A percentile compares a stretch with the other conserved stretches of the same genome.
Evolutionary conservation across 2,888 invertebrate genomes (phyloP).

Genomic region (Drosophila flavopinicola): DNA sequence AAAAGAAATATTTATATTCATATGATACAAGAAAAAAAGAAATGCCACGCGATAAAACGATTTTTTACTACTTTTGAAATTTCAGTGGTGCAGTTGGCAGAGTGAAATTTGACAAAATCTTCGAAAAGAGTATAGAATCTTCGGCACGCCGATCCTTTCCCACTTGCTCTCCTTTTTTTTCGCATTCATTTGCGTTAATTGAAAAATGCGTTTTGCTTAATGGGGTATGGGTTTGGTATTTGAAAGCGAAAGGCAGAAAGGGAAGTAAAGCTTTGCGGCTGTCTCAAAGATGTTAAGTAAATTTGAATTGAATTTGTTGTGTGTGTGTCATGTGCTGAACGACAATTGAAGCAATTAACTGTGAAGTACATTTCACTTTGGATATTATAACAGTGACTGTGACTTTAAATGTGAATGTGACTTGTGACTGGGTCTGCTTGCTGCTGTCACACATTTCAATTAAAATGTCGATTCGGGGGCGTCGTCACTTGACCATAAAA

Average conservation of each 20-base stretch:
- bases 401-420: conserved; percentile 31
- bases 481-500: conserved; percentile 28
- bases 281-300: conserved; percentile 44
- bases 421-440: conserved; percentile 25
- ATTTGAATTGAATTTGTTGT: conserved; percentile 58
- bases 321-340: conserved; percentile 26
- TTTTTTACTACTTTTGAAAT: too few relatives aligned
- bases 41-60: too few relatives aligned
- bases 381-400: conserved; percentile 5
- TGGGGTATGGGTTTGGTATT: not conserved
- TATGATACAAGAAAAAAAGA: too few relatives aligned
- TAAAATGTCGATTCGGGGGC: conserved; percentile 49
- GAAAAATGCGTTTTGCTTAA: conserved; percentile 55
- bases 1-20: too few relatives aligned
- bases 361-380: conserved; percentile 69
- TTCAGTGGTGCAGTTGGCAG: too few relatives aligned
- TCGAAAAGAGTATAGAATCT: too few relatives aligned
- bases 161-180: too few relatives aligned
- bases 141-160: too few relatives aligned
- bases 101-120: too few relatives aligned
- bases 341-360: conserved; percentile 74
- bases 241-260: not conserved
- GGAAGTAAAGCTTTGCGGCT: not conserved
- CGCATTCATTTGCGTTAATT: conserved; percentile 49
- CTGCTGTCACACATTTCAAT: conserved; percentile 75